Evolutionary conservation across 2,888 invertebrate species (phyloP), one percentile per base, ranked within the genome.

Genomic region (Ganaspis brasiliensis): DNA sequence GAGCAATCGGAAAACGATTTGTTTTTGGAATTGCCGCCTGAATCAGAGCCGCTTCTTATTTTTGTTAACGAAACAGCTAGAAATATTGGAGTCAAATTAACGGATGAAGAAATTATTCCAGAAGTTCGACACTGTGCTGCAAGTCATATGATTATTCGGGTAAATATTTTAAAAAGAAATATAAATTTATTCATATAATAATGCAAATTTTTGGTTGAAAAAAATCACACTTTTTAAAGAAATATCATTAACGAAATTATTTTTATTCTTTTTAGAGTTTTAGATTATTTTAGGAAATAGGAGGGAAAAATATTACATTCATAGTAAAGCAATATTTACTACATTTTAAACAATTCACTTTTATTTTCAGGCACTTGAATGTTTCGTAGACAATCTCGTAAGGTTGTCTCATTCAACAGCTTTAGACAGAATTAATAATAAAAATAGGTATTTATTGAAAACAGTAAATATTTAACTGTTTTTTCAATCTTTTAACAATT

Each of bases 41-140:
- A 87, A 57, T 81, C 90, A 31, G 81, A 88, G 75, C 81, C 86
- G 2, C 87, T 91, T 55, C 90, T 91, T 80, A 85, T 90, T 19
- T 93, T 91, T 83, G 89, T 93, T 24, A 91, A 91, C 76, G 91
- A 92, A 80, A 88, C 90, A 26, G 90, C 92, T 2, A 87, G 92
- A 70, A 91, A 93, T 80, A 89, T 92, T 52, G 93, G 93, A 2
- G 84, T 93, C 37, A 87, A 91, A 73, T 87, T 93, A 56, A 89
- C 86, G 80, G 87, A 91, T 19, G 93, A 93, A 81, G 92, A 92
- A 87, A 90, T 93, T 49, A 79, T 88, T 35, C 91, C 92, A 3
- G 92, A 92, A 12, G 90, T 93, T 4, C 80, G 87, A 40, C 91
- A 92, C 82, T 91, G 91, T 81, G 90, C 92, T 52, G 90, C 93